Base-by-base conservation (phyloP, 35 echinoderm and acorn worm genomes). In the Amphiura filiformis region DNA sequence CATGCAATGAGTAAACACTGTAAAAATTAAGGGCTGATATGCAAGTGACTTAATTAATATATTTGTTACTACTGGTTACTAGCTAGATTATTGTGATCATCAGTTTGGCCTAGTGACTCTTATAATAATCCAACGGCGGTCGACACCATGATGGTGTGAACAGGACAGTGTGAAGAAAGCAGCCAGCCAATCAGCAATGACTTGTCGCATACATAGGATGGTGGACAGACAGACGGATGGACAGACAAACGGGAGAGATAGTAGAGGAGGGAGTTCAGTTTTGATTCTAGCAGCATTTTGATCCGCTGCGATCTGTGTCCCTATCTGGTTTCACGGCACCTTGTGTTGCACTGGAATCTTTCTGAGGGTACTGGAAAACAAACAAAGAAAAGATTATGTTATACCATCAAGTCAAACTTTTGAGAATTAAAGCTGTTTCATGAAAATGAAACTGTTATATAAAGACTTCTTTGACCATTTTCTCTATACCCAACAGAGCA, bases 331-430 rank as follows among this genome's bases (percentile, higher is more conserved):
- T 96, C 80, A 96, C 88, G 37, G 86, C 83, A 32, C 94, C 94
- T 40, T 81, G 78, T 75, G 94, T 86, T 79, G 85, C 39, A 77
- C 94, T 91, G 40, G 94, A 80, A 44, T 96, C 94, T 82, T 91
- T 96, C 84, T 95, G 94, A 80, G 94, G 94, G 83, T 96, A 96
- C 94, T 96, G 90, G 17, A 12, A 31, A 81, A 35, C 9, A 13
- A 80, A 65, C 22, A 92, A 81, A 79, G 32, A 47, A 37, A 40
- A 17, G 22, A 35, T 40, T 26, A 49, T 47, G 4, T 47, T 47
- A 9, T 47, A 47, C 41, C 17, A 47, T 4, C 41, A 47, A 17
- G 5, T 9, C 41, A 47, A 9, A 17, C 41, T n/a, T n/a, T n/a
- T n/a, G n/a, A n/a, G n/a, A n/a, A n/a, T n/a, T n/a, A n/a, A n/a